Conservation (phyloP, 2,888 invertebrate genomes). For the Cerceris rybyensis region DNA sequence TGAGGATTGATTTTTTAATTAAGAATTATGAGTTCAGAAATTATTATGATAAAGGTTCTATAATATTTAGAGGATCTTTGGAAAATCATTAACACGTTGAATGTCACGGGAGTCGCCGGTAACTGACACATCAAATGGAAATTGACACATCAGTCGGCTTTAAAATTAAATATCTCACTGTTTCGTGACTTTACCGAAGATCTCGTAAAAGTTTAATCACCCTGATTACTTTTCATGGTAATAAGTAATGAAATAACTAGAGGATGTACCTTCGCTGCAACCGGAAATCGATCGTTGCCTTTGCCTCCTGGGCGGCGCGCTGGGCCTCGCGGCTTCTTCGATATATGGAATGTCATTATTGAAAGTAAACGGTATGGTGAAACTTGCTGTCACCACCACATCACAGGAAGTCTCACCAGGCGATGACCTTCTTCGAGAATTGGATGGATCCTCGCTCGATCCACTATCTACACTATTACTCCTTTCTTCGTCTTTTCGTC, state of each 20-base stretch:
- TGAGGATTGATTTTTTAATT: too few relatives aligned
- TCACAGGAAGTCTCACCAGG: conserved; percentile 71
- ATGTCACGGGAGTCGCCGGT: too few relatives aligned
- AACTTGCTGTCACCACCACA: conserved; percentile 87
- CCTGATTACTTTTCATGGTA: too few relatives aligned
- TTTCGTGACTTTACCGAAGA: not conserved
- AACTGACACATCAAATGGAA: too few relatives aligned
- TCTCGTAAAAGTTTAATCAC: not conserved
- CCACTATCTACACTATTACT: conserved; percentile 83
- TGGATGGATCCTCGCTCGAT: conserved; percentile 79
- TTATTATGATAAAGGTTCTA: not conserved
- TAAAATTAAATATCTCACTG: too few relatives aligned
- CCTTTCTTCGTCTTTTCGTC: conserved; percentile 82
- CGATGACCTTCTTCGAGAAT: conserved; percentile 84
- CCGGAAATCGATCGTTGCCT: conserved; percentile 78
- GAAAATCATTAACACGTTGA: too few relatives aligned
- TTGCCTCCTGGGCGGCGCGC: conserved; percentile 82
- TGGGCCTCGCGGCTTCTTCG: conserved; percentile 83
- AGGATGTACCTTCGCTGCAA: conserved; percentile 75
- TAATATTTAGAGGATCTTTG: not conserved
- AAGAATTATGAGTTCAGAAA: too few relatives aligned
- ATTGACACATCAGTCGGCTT: too few relatives aligned
- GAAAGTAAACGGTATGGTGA: conserved; percentile 88
- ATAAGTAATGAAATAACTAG: not conserved
- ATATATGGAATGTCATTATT: conserved; percentile 87